Conservation (phyloP, 2,113 vertebrate species). For the Neotoma lepida region DNA sequence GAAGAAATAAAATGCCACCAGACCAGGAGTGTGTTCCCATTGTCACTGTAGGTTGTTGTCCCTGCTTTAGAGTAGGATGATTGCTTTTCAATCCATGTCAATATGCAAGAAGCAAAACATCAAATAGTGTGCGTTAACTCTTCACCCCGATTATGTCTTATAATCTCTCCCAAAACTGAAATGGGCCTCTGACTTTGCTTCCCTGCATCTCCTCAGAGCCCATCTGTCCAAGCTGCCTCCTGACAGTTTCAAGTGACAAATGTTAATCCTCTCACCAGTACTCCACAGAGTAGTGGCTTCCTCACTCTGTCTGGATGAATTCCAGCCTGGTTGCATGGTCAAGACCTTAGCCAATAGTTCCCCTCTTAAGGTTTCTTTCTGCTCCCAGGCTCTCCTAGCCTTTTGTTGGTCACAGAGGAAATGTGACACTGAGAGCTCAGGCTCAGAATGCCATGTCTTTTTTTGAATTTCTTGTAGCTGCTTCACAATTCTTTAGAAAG, state of each 20-base stretch:
- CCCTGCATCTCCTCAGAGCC: too few relatives aligned
- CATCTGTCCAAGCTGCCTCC: too few relatives aligned
- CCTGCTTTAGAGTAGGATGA: background rate
- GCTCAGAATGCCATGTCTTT: accelerated
- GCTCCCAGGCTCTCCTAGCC: background rate
- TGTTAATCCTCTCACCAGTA: background rate
- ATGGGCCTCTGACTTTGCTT: background rate
- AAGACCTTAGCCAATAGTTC: background rate
- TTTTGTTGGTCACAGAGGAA: background rate
- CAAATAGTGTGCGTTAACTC: accelerated
- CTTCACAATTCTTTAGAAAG: background rate
- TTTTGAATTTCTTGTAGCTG: background rate
- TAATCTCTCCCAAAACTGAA: background rate
- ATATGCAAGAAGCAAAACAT: background rate
- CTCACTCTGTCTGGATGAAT: too few relatives aligned
- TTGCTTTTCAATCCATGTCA: background rate
- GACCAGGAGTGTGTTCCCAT: accelerated
- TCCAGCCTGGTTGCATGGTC: background rate
- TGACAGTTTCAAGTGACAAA: background rate
- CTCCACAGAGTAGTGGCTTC: background rate
- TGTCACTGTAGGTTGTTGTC: accelerated
- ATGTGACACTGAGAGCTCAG: accelerated
- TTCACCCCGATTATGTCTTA: accelerated
- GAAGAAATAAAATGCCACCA: background rate
- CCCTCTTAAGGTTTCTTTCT: too few relatives aligned